Evolutionary conservation across 1,140 invertebrate genomes (phyloP).

Genomic region (Pemphigus obesinymphae): DNA sequence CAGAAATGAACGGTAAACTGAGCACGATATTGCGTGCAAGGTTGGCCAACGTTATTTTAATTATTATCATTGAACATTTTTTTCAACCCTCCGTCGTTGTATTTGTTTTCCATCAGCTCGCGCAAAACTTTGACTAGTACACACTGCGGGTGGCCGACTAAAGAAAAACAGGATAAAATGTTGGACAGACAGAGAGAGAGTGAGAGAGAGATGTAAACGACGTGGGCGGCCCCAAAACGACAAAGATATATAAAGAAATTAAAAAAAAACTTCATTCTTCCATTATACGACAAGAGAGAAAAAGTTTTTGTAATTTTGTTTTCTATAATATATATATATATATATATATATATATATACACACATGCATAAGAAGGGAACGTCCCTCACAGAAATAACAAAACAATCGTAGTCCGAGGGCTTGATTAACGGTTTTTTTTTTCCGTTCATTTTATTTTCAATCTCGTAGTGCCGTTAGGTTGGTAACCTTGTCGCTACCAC

Average conservation of each 20-base stretch:
- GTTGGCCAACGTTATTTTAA: conserved; percentile 4
- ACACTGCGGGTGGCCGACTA: not conserved
- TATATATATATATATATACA: no score
- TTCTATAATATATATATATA: no score
- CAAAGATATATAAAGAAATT: not conserved
- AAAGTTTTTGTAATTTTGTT: not conserved
- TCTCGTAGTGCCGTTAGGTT: not conserved
- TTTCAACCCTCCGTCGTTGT: not conserved
- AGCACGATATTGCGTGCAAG: not conserved
- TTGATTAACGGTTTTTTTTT: conserved; percentile 13
- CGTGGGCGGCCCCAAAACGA: no score
- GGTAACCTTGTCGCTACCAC: not conserved
- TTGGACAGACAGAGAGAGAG: not conserved
- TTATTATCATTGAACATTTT: not conserved
- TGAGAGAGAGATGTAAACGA: not conserved
- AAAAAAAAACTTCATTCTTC: not conserved
- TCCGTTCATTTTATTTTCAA: not conserved
- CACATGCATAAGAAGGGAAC: not conserved
- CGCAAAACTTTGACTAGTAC: conserved; percentile 1
- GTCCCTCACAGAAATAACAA: not conserved
- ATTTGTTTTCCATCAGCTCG: not conserved
- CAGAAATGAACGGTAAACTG: not conserved
- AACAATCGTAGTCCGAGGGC: not conserved
- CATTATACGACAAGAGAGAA: no score
- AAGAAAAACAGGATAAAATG: not conserved